Conservation (phyloP, 2,888 invertebrate genomes). For the Bimastos eiseni region DNA sequence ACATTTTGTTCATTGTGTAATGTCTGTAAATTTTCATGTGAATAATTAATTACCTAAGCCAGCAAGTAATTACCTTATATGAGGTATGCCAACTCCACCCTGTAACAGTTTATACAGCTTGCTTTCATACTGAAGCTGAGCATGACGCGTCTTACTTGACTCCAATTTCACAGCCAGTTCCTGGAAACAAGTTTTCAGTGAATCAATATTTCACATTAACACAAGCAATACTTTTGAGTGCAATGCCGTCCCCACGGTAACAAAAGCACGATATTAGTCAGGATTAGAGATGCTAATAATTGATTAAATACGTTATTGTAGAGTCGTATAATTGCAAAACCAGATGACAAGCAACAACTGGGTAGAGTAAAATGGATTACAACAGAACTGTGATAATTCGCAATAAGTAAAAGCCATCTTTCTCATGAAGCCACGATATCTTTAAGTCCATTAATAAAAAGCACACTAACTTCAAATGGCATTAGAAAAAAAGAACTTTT, state of each 20-base stretch:
- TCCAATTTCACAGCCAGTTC: slow-evolving; percentile 67
- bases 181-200: slow-evolving; percentile 46
- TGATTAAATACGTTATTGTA: too few species aligned
- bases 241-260: not conserved
- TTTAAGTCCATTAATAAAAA: too few species aligned
- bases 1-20: not conserved
- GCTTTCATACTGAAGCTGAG: slow-evolving; percentile 66
- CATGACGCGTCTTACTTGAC: slow-evolving; percentile 65
- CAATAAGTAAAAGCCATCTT: too few species aligned
- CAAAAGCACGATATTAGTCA: not conserved
- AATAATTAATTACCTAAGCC: not conserved
- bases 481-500: too few species aligned
- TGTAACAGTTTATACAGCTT: slow-evolving; percentile 66
- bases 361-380: too few species aligned
- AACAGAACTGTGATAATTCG: too few species aligned
- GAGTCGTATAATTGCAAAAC: too few species aligned
- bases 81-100: slow-evolving; percentile 63
- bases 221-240: not conserved
- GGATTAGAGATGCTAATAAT: not conserved
- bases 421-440: too few species aligned
- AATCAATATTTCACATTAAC: not conserved
- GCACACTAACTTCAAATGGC: too few species aligned
- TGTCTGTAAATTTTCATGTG: not conserved
- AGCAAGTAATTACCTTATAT: slow-evolving; percentile 52
- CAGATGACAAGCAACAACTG: too few species aligned